Conservation (phyloP, 2,797 vertebrate species). For the Anniella stebbinsi region DNA sequence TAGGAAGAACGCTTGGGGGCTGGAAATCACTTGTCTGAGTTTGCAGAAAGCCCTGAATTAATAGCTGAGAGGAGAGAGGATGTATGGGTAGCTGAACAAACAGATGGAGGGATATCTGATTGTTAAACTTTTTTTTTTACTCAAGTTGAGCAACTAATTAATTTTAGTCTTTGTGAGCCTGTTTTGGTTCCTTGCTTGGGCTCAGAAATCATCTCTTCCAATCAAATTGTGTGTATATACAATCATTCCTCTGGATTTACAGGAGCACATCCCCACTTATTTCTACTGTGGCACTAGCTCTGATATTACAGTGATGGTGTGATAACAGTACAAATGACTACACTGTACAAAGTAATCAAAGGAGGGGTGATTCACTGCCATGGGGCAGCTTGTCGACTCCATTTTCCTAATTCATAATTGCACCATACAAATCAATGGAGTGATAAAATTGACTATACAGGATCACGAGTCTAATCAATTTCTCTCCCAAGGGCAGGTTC, state of each 20-base stretch:
- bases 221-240: background rate
- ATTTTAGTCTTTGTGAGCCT: background rate
- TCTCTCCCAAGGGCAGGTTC: background rate
- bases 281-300: background rate
- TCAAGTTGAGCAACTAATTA: background rate
- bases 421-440: background rate
- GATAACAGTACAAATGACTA: background rate
- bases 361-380: background rate
- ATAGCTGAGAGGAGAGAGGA: background rate
- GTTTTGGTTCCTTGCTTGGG: background rate
- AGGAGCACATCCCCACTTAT: background rate
- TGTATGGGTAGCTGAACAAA: background rate
- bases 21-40: background rate
- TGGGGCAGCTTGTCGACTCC: background rate
- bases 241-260: background rate
- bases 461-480: background rate
- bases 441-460: background rate
- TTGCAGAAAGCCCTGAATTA: background rate
- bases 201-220: background rate
- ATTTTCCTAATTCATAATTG: background rate
- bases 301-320: background rate
- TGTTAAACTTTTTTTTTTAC: background rate
- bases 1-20: background rate
- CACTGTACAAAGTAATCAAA: background rate
- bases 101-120: background rate